phyloP scores from a whole-genome alignment of 2,888 invertebrate species.

The Trichogramma dendrolimi region DNA sequence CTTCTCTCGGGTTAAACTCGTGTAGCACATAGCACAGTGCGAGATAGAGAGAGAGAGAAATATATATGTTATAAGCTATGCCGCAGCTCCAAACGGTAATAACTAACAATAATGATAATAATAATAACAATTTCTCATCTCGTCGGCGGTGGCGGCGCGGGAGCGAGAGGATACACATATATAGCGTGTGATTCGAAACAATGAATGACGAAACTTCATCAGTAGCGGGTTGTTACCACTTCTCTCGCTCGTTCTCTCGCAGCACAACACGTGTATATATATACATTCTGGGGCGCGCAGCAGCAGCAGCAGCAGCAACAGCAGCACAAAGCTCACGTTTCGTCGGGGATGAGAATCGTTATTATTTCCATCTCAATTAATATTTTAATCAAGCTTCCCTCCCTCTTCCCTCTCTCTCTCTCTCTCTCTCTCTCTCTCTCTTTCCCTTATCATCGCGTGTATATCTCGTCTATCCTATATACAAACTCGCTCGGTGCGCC shows the following conservation, averaged over 20 bases:
- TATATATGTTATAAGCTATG: not conserved
- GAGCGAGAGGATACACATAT: not conserved
- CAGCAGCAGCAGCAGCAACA: not conserved
- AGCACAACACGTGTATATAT: too few species aligned
- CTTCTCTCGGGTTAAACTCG: not conserved
- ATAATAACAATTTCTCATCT: too few species aligned
- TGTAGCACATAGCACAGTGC: too few species aligned
- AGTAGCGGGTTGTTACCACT: not conserved
- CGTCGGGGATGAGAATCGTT: conserved; percentile 38
- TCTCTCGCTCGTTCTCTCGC: too few species aligned
- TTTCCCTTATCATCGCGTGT: not conserved
- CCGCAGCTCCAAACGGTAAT: too few species aligned
- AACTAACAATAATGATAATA: too few species aligned
- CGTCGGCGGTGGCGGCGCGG: not conserved
- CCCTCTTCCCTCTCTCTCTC: not conserved
- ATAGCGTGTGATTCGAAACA: conserved; percentile 8
- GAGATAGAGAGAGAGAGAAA: not conserved
- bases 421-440: not conserved
- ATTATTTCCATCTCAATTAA: conserved; percentile 53
- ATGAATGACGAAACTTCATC: conserved; percentile 23
- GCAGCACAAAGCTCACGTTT: not conserved
- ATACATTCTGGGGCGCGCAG: not conserved
- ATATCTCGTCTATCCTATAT: not conserved
- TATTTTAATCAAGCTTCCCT: conserved; percentile 50
- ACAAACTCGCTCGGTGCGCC: too few species aligned